Percentiles rank a stretch among this genome's conserved stretches.
phyloP scores from a whole-genome alignment of 2,113 vertebrate genomes.

The Rhinoderma darwinii region DNA sequence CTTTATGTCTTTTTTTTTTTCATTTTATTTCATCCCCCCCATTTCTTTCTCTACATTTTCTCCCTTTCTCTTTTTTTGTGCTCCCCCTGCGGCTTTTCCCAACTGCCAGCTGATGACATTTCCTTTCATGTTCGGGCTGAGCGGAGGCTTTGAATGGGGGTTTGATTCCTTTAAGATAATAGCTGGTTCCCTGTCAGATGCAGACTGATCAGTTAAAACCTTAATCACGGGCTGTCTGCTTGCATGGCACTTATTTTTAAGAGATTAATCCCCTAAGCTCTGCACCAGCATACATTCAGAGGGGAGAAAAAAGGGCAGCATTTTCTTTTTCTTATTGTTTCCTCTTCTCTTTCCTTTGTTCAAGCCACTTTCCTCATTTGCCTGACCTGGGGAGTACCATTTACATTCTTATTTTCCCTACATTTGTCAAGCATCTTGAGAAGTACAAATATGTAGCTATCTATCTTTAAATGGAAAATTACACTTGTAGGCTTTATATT shows the following conservation, averaged over 20 bases:
- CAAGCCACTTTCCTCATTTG: slow-evolving; percentile 53
- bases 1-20: slow-evolving; percentile 24
- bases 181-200: slow-evolving; percentile 99
- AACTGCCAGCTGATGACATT: slow-evolving; percentile 97
- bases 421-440: slow-evolving; percentile 29
- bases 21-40: slow-evolving; percentile 44
- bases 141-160: slow-evolving; percentile 96
- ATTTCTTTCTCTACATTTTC: slow-evolving; percentile 65
- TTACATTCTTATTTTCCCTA: slow-evolving; percentile 47
- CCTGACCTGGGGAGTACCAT: slow-evolving; percentile 34
- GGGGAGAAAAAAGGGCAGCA: slow-evolving; percentile 69
- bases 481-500: neutral
- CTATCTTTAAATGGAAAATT: slow-evolving; percentile 36
- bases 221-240: slow-evolving; percentile 99
- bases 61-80: slow-evolving; percentile 66
- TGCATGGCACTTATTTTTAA: slow-evolving; percentile 90
- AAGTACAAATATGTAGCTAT: slow-evolving; percentile 32
- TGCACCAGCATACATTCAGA: slow-evolving; percentile 80
- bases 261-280: slow-evolving; percentile 88
- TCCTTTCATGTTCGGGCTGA: slow-evolving; percentile 99
- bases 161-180: slow-evolving; percentile 99
- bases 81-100: slow-evolving; percentile 88
- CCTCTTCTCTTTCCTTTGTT: slow-evolving; percentile 50
- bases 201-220: slow-evolving; percentile 99
- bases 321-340: slow-evolving; percentile 60